Evolutionary conservation across 2,113 vertebrate species (phyloP).

Genomic region (Orycteropus afer): DNA sequence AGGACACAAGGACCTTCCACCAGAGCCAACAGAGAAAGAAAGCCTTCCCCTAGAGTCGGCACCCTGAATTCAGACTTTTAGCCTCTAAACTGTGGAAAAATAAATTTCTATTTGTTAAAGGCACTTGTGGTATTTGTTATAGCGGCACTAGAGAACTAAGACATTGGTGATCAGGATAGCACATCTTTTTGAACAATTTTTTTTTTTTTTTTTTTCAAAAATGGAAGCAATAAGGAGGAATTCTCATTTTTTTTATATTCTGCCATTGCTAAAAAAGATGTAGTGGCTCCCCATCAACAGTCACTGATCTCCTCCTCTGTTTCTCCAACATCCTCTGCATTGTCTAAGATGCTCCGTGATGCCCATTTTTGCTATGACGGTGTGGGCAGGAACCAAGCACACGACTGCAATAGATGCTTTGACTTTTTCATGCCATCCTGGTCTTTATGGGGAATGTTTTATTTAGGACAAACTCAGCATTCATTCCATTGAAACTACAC

Average conservation of each 20-base stretch:
- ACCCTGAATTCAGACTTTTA: too few species aligned
- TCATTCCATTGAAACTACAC: slow-evolving; percentile 25
- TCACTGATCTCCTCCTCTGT: not conserved
- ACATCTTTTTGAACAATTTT: not conserved
- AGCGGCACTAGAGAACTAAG: too few species aligned
- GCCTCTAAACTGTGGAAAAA: too few species aligned
- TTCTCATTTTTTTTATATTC: too few species aligned
- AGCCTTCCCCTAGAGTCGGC: too few species aligned
- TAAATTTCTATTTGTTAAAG: too few species aligned
- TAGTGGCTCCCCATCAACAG: not conserved
- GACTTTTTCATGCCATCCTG: not conserved
- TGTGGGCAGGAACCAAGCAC: not conserved
- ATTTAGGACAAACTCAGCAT: not conserved
- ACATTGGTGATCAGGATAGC: not conserved
- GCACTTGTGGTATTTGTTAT: too few species aligned
- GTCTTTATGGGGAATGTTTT: not conserved
- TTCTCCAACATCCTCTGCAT: not conserved
- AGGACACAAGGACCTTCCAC: too few species aligned
- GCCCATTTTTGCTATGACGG: not conserved
- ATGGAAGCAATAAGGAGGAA: too few species aligned
- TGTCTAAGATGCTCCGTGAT: not conserved
- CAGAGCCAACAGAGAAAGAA: too few species aligned
- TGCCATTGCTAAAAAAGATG: slow-evolving; percentile 5
- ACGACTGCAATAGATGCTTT: not conserved
- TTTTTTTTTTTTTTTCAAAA: too few species aligned